Conservation (phyloP, 2,797 vertebrate species). For the Fringilla coelebs region DNA sequence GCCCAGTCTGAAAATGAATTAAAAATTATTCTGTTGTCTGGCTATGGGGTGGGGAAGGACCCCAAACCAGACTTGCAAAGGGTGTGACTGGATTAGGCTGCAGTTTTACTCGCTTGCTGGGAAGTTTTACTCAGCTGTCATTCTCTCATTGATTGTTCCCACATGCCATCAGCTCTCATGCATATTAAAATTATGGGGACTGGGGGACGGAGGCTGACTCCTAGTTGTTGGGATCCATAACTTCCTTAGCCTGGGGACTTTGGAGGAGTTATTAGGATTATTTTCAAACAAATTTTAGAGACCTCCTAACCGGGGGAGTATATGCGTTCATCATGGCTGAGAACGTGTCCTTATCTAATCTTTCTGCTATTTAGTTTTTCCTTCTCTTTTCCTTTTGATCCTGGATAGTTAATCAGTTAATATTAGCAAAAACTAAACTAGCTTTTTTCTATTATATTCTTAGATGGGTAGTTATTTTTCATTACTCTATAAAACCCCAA, state of each 20-base stretch:
- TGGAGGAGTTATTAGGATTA: background rate
- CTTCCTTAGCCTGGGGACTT: background rate
- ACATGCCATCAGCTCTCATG: conserved; percentile 3
- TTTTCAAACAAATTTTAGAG: background rate
- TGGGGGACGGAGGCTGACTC: background rate
- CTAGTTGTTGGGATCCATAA: background rate
- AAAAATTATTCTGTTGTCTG: background rate
- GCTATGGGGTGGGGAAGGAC: background rate
- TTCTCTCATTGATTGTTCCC: conserved; percentile 28
- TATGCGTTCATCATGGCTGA: background rate
- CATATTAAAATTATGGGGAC: background rate
- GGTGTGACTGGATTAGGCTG: background rate
- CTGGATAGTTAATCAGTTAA: background rate
- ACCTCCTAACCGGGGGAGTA: background rate
- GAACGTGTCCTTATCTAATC: fast-evolving
- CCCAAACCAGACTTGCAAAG: background rate
- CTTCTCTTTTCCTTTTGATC: background rate
- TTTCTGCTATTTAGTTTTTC: background rate
- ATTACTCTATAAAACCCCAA: background rate
- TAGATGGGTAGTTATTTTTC: background rate
- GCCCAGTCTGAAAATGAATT: background rate
- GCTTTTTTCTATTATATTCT: background rate
- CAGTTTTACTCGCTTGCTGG: background rate
- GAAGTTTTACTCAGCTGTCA: conserved; percentile 7
- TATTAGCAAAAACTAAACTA: background rate